Percentiles rank a stretch among this genome's conserved stretches.
Evolutionary conservation across 64 coral and sea anemone genomes (phyloP).

Genomic region (Cladopsammia gracilis): DNA sequence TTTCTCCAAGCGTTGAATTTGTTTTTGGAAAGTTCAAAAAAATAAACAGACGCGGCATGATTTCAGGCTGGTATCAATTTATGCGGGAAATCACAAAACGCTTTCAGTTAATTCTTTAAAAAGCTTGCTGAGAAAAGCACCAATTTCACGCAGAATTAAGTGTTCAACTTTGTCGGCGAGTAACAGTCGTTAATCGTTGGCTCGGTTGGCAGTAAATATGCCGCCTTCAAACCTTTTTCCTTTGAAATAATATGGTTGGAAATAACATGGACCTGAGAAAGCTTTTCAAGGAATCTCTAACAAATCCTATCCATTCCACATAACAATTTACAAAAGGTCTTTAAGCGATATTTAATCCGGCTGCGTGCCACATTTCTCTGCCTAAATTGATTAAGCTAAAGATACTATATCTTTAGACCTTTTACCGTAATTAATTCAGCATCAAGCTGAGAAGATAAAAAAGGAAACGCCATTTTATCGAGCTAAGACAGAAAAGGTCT

Average conservation of each 20-base stretch:
- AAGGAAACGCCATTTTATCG: not conserved
- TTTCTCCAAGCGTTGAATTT: constrained; percentile 13
- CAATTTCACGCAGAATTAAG: not conserved
- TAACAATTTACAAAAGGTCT: constrained; percentile 14
- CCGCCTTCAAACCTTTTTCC: not conserved
- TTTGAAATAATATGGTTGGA: not conserved
- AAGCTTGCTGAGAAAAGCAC: constrained; percentile 15
- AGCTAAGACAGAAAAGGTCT: not conserved
- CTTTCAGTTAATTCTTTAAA: not conserved
- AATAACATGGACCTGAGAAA: not conserved
- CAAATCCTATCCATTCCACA: not conserved
- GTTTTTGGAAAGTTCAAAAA: not conserved
- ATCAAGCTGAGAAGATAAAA: not conserved
- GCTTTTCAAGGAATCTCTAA: not conserved
- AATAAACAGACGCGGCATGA: not conserved
- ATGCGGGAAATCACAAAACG: not conserved
- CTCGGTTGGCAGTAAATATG: not conserved
- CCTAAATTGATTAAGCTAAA: not conserved
- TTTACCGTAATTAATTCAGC: not conserved
- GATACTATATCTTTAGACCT: not conserved
- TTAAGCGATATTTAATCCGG: not conserved
- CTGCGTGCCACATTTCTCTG: not conserved
- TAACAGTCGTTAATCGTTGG: not conserved
- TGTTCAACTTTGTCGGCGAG: constrained; percentile 11
- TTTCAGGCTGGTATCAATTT: constrained; percentile 13